These are phyloP conservation scores for Tridacna crocea DNA, from an alignment of 2,888 invertebrate genomes.

Conservation along the genomic window DNA sequence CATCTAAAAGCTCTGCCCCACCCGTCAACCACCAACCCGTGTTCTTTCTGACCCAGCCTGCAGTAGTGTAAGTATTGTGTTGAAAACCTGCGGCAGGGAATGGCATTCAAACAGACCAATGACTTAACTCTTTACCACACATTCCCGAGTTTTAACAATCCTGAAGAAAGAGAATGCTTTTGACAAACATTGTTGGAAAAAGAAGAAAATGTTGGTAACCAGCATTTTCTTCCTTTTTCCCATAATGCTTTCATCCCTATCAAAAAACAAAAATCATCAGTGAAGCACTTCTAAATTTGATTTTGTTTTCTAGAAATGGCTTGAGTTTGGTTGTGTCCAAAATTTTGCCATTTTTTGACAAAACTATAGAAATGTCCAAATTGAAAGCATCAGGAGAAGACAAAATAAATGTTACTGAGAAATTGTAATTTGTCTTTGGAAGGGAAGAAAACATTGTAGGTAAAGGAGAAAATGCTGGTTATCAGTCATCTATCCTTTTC, in stretches of 20 bases:
- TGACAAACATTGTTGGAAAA: neutral
- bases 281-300: too few species aligned
- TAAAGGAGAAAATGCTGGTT: too few species aligned
- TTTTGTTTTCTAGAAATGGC: too few species aligned
- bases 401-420: too few species aligned
- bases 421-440: too few species aligned
- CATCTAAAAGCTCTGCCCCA: constrained; percentile 62
- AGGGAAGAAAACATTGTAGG: too few species aligned
- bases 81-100: neutral
- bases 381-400: too few species aligned
- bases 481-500: too few species aligned
- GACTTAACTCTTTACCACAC: too few species aligned
- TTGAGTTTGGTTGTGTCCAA: neutral
- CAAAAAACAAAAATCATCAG: neutral
- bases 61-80: constrained; percentile 68
- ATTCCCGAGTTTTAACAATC: too few species aligned
- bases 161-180: too few species aligned
- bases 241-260: neutral
- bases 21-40: constrained; percentile 68
- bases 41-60: constrained; percentile 67
- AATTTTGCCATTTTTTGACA: neutral
- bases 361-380: too few species aligned
- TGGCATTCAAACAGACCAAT: neutral
- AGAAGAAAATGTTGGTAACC: neutral
- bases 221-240: neutral